These are phyloP conservation scores for Polydrusus pterygomalis DNA, from an alignment of 2,888 invertebrate genomes.

Conservation along the genomic window DNA sequence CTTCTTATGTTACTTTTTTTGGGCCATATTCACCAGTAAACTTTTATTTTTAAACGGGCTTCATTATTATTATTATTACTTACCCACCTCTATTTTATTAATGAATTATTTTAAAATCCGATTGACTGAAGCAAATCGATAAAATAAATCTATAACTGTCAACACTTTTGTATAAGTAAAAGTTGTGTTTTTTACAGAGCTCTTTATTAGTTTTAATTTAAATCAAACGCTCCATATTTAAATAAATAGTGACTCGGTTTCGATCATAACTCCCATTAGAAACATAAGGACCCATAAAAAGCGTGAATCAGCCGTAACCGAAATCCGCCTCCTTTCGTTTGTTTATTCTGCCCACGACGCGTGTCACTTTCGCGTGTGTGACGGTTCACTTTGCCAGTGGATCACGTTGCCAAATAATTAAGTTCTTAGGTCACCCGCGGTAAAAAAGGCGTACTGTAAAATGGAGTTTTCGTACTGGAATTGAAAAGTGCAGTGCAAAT, in stretches of 20 bases:
- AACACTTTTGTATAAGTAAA: conserved; percentile 1
- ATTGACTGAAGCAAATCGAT: too few relatives aligned
- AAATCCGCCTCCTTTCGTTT: conserved; percentile 45
- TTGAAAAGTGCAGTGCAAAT: too few relatives aligned
- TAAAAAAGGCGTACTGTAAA: conserved; percentile 48
- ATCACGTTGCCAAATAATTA: conserved; percentile 38
- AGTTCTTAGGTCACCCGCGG: conserved; percentile 49
- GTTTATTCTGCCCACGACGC: conserved; percentile 45
- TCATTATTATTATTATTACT: too few relatives aligned
- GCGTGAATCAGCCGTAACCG: conserved; percentile 37
- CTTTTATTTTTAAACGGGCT: too few relatives aligned
- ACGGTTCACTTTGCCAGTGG: conserved; percentile 34
- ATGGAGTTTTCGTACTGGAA: conserved; percentile 24
- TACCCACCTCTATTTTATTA: too few relatives aligned
- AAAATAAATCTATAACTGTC: conserved; percentile 5
- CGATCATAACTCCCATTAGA: conserved; percentile 19
- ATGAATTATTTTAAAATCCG: too few relatives aligned
- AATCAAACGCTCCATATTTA: neutral
- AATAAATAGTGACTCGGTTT: conserved; percentile 20
- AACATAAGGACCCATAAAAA: conserved; percentile 21
- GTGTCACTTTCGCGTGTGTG: conserved; percentile 30
- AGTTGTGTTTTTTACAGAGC: conserved; percentile 1
- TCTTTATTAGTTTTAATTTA: neutral
- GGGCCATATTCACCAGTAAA: too few relatives aligned
- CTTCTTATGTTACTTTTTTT: too few relatives aligned